Conservation (phyloP, 2,797 vertebrate species). For the Propithecus deckenii region DNA sequence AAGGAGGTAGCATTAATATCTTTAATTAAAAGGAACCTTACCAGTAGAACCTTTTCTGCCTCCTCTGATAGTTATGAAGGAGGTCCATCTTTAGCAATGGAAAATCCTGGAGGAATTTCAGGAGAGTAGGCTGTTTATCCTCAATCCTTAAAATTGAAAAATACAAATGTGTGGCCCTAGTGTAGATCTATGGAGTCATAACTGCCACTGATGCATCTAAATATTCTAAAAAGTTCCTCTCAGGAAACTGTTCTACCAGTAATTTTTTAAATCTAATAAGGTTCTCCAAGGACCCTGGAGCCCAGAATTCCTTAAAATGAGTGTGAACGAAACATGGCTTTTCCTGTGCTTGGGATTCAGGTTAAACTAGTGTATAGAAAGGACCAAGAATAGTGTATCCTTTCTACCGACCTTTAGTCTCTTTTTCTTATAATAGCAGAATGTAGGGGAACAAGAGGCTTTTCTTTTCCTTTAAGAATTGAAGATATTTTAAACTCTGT, state of each 20-base stretch:
- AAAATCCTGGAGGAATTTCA: constrained; percentile 73
- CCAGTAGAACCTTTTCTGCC: constrained; percentile 88
- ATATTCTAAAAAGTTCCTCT: constrained; percentile 11
- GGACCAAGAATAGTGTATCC: background rate
- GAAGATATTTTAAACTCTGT: background rate
- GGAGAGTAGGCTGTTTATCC: background rate
- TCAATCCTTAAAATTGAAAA: constrained; percentile 25
- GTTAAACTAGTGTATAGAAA: background rate
- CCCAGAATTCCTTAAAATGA: background rate
- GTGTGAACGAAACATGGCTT: background rate
- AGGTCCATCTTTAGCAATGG: constrained; percentile 88
- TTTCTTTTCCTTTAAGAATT: background rate
- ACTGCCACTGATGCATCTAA: background rate
- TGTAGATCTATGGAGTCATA: background rate
- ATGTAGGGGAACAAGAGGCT: background rate
- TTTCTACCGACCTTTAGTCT: background rate
- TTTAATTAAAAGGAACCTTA: constrained; percentile 68
- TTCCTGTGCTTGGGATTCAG: background rate
- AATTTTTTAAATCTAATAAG: background rate
- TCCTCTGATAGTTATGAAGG: constrained; percentile 84
- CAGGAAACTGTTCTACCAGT: background rate
- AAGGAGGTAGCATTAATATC: background rate
- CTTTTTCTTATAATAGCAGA: background rate
- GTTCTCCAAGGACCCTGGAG: background rate
- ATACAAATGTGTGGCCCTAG: background rate